Evolutionary conservation across 2,113 vertebrate genomes (phyloP).

Genomic region (Phylloscopus whistleri): DNA sequence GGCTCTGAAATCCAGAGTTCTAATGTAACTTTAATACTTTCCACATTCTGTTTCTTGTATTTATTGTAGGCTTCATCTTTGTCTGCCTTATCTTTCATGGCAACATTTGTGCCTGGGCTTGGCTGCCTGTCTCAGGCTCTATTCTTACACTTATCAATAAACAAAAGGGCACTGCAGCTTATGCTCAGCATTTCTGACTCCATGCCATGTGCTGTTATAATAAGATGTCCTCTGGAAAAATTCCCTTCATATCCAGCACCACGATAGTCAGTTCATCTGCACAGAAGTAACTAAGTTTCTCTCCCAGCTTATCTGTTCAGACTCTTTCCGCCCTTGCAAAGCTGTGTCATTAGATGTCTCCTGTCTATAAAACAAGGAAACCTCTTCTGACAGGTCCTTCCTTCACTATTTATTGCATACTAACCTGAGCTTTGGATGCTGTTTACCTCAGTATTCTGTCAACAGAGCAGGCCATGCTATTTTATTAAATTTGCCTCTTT

Average conservation of each 20-base stretch:
- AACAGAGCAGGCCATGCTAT: background rate
- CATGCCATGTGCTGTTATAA: constrained; percentile 49
- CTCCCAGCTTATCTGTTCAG: constrained; percentile 34
- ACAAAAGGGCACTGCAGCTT: constrained; percentile 55
- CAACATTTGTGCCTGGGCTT: background rate
- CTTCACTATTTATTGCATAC: background rate
- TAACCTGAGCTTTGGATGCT: background rate
- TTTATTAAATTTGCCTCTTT: background rate
- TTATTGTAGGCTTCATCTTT: background rate
- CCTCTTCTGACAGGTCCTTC: background rate
- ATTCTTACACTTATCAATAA: constrained; percentile 57
- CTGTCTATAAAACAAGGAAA: background rate
- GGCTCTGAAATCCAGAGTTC: background rate
- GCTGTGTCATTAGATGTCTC: background rate
- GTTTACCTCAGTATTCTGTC: background rate
- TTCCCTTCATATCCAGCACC: constrained; percentile 35
- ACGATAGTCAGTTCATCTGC: background rate
- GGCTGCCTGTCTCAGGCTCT: constrained; percentile 29
- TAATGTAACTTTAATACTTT: background rate
- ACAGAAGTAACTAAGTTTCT: constrained; percentile 37
- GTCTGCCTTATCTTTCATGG: constrained; percentile 30
- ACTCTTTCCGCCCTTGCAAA: background rate
- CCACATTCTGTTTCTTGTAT: background rate
- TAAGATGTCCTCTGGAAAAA: constrained; percentile 57
- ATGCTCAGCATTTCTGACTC: constrained; percentile 46